phyloP scores from a whole-genome alignment of 2,797 vertebrate genomes.

The Mormyrops attenuatus region DNA sequence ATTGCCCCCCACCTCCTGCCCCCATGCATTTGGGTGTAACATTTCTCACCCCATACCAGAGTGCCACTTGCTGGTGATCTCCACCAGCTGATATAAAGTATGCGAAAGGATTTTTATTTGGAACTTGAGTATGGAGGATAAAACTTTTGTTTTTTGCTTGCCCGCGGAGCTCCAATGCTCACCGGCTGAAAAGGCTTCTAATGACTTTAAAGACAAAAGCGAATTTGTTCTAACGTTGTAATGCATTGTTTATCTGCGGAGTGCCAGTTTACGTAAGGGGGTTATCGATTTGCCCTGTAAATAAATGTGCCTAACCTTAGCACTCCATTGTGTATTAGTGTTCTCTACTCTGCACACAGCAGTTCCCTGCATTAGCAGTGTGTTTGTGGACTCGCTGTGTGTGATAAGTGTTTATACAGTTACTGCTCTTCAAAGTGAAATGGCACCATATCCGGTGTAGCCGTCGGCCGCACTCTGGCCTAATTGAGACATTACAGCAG shows the following conservation, averaged over 20 bases:
- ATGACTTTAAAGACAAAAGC: background rate
- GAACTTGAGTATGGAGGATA: background rate
- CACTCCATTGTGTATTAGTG: background rate
- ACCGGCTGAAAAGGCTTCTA: background rate
- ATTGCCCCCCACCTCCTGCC: background rate
- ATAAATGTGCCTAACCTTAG: background rate
- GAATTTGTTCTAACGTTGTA: background rate
- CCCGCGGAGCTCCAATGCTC: background rate
- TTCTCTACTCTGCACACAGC: background rate
- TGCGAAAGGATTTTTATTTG: background rate
- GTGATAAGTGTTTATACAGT: conserved; percentile 3
- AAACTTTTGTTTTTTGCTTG: background rate
- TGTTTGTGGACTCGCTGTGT: background rate
- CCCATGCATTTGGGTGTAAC: background rate
- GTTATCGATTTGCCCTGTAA: background rate
- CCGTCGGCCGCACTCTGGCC: background rate
- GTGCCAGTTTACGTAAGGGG: background rate
- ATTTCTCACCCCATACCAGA: background rate
- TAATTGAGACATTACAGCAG: background rate
- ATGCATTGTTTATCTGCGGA: background rate
- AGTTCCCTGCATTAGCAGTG: background rate
- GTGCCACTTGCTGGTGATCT: background rate
- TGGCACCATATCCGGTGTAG: background rate
- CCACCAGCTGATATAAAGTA: background rate
- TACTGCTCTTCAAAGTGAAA: background rate